Percentiles rank a stretch among this genome's conserved stretches.
phyloP scores from a whole-genome alignment of 2,113 vertebrate species.

The Ploceus nigricollis region DNA sequence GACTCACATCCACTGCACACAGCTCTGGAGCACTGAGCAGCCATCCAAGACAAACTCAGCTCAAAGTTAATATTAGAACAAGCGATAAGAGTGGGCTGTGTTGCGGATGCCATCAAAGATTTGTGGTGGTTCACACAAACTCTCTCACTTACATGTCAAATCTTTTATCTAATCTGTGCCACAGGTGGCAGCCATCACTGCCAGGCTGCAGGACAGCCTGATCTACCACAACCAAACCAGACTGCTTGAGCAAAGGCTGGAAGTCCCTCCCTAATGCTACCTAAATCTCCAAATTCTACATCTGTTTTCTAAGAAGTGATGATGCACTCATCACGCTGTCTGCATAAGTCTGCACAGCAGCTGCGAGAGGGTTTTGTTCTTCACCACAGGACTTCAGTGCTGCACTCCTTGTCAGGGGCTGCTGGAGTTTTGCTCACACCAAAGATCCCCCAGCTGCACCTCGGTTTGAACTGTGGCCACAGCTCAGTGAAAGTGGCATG shows the following conservation, averaged over 20 bases:
- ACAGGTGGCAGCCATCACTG: background rate
- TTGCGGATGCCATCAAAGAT: background rate
- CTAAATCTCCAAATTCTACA: background rate
- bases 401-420: background rate
- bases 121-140: background rate
- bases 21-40: background rate
- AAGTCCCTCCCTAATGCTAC: background rate
- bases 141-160: background rate
- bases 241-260: background rate
- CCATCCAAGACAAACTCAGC: background rate
- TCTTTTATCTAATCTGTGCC: background rate
- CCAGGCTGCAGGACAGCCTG: background rate
- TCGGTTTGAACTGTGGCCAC: background rate
- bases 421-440: background rate
- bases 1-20: background rate
- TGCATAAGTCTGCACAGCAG: accelerated
- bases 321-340: accelerated
- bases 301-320: background rate
- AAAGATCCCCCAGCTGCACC: background rate
- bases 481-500: background rate
- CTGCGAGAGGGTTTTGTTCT: background rate
- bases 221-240: background rate
- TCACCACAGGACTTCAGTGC: accelerated
- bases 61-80: background rate
- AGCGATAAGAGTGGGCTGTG: background rate